These are phyloP conservation scores for Melanostigma gelatinosum DNA, from an alignment of 2,113 vertebrate genomes.

Conservation along the genomic window DNA sequence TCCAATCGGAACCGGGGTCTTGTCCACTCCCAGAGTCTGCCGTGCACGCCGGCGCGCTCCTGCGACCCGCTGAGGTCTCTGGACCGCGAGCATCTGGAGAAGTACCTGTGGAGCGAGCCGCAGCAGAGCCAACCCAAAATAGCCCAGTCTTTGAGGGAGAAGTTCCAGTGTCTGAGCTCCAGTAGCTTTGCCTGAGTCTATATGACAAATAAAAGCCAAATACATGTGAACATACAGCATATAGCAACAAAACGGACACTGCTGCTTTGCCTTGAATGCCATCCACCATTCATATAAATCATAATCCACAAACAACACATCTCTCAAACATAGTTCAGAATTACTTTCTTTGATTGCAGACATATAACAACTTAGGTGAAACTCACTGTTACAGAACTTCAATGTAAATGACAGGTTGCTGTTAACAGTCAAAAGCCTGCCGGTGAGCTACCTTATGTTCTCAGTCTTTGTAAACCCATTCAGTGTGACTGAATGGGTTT, in stretches of 20 bases:
- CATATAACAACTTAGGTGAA: constrained; percentile 31
- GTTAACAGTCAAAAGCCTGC: constrained; percentile 40
- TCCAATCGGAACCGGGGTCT: constrained; percentile 51
- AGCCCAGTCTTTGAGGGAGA: constrained; percentile 94
- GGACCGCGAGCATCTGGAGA: constrained; percentile 87
- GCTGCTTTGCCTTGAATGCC: constrained; percentile 58
- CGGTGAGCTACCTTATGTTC: constrained; percentile 50
- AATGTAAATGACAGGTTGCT: constrained; percentile 30
- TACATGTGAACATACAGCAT: constrained; percentile 27
- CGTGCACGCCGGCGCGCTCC: constrained; percentile 79
- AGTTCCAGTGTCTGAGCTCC: constrained; percentile 98
- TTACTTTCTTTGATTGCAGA: constrained; percentile 24
- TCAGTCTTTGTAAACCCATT: constrained; percentile 16
- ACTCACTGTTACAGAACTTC: constrained; percentile 54
- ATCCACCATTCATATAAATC: constrained; percentile 12
- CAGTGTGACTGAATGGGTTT: constrained; percentile 37
- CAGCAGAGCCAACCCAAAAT: constrained; percentile 92
- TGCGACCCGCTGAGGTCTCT: constrained; percentile 67
- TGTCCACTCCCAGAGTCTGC: constrained; percentile 74
- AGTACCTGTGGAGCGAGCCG: constrained; percentile 92
- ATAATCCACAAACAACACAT: constrained; percentile 20
- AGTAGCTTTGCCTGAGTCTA: constrained; percentile 89
- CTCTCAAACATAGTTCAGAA: constrained; percentile 18
- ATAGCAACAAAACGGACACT: constrained; percentile 48
- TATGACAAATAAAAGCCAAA: constrained; percentile 55